Conservation (phyloP, 37 sponge, comb jelly and placozoan genomes). For the Corticium candelabrum region DNA sequence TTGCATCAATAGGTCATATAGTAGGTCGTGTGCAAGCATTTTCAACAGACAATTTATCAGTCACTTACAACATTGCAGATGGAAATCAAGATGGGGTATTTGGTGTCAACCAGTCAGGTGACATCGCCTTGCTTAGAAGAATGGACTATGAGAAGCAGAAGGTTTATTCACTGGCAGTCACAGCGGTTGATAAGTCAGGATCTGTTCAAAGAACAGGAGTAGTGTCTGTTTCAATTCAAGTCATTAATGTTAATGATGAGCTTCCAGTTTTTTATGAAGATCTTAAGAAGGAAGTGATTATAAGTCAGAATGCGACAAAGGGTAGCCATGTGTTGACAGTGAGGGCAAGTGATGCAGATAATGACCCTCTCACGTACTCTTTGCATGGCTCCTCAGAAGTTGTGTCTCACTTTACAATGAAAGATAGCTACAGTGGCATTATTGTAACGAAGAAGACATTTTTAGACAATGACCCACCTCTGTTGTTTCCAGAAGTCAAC, state of each 20-base stretch:
- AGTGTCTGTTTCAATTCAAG: not conserved
- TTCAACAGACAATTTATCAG: not conserved
- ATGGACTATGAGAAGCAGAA: not conserved
- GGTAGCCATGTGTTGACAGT: not conserved
- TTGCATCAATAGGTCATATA: not conserved
- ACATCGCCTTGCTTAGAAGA: not conserved
- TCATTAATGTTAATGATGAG: not conserved
- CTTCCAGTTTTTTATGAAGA: not conserved
- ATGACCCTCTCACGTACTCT: not conserved
- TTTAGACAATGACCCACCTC: not conserved
- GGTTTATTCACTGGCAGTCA: not conserved
- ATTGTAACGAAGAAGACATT: not conserved
- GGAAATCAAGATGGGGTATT: not conserved
- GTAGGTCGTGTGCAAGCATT: not conserved
- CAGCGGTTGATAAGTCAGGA: not conserved
- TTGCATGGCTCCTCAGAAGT: not conserved
- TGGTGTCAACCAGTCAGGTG: not conserved
- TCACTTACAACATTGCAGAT: not conserved
- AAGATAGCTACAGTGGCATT: not conserved
- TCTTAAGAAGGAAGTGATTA: not conserved
- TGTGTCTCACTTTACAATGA: not conserved
- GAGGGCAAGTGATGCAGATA: not conserved
- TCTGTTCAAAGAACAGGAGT: not conserved
- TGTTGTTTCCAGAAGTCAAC: not conserved
- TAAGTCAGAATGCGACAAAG: not conserved